Percentiles rank a stretch among this genome's conserved stretches.
These are phyloP conservation scores for Motacilla tschutschensis DNA, from an alignment of 2,113 vertebrate species.

Conservation along the genomic window DNA sequence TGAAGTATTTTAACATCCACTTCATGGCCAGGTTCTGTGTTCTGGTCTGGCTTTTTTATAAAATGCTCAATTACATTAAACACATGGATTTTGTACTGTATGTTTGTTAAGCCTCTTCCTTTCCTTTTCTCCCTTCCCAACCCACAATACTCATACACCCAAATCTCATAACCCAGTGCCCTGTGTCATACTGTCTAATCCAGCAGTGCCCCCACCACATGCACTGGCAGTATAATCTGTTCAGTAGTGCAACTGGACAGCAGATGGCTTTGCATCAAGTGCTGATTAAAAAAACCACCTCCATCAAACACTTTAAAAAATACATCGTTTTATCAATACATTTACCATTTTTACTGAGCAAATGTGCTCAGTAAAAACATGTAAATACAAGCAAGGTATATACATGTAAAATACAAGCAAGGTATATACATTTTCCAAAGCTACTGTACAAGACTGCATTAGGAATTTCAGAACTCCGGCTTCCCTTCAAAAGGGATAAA, in stretches of 20 bases:
- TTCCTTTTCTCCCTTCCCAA: neutral
- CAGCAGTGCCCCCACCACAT: neutral
- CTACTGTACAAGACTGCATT: neutral
- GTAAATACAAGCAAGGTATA: neutral
- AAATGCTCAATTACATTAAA: neutral
- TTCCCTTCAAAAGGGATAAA: neutral
- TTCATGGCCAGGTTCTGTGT: neutral
- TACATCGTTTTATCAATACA: neutral
- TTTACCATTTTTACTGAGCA: neutral
- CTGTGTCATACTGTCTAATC: conserved; percentile 34
- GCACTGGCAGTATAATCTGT: conserved; percentile 36
- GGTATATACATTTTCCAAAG: neutral
- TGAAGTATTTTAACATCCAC: neutral
- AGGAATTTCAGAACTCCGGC: neutral
- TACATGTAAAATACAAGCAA: rapidly evolving
- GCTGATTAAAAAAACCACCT: conserved; percentile 16
- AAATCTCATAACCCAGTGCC: conserved; percentile 18
- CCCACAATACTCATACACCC: neutral
- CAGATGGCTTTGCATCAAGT: conserved; percentile 55
- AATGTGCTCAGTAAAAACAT: rapidly evolving
- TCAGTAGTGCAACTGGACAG: conserved; percentile 31
- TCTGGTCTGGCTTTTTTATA: neutral
- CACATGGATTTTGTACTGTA: neutral
- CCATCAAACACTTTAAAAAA: neutral
- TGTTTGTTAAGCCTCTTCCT: neutral